These are phyloP conservation scores for Vimba vimba DNA, from an alignment of 2,113 vertebrate genomes.

Conservation along the genomic window DNA sequence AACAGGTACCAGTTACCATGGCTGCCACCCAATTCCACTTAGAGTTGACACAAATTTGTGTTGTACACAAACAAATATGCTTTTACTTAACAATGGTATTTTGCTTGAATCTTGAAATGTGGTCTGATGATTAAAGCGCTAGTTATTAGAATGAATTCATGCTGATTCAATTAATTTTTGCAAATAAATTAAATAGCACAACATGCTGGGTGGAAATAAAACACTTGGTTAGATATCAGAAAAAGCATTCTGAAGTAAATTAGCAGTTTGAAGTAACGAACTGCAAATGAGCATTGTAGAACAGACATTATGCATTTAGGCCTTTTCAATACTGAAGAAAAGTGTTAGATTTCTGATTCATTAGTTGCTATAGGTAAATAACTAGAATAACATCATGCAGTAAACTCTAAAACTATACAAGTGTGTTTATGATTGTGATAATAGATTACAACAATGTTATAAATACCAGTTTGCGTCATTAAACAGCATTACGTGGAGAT, in stretches of 20 bases:
- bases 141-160: neutral
- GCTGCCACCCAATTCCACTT: slow-evolving; percentile 1
- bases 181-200: neutral
- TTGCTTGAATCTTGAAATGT: slow-evolving; percentile 1
- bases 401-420: neutral
- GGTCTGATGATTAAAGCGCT: neutral
- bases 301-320: too few species aligned
- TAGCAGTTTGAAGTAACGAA: neutral
- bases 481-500: neutral
- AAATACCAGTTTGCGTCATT: neutral
- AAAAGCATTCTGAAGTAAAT: neutral
- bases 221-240: neutral
- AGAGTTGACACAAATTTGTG: neutral
- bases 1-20: slow-evolving; percentile 3
- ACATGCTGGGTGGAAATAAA: neutral
- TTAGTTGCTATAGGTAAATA: neutral
- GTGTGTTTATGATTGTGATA: neutral
- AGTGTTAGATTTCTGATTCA: neutral
- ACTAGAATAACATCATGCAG: neutral
- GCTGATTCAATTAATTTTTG: neutral
- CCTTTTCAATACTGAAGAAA: too few species aligned
- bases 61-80: neutral
- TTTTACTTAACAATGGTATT: neutral
- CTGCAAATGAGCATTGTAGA: neutral
- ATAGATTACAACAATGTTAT: neutral